A percentile compares a stretch with the other conserved stretches of the same genome.
phyloP scores from a whole-genome alignment of 2,113 vertebrate species.

The Melanerpes formicivorus region DNA sequence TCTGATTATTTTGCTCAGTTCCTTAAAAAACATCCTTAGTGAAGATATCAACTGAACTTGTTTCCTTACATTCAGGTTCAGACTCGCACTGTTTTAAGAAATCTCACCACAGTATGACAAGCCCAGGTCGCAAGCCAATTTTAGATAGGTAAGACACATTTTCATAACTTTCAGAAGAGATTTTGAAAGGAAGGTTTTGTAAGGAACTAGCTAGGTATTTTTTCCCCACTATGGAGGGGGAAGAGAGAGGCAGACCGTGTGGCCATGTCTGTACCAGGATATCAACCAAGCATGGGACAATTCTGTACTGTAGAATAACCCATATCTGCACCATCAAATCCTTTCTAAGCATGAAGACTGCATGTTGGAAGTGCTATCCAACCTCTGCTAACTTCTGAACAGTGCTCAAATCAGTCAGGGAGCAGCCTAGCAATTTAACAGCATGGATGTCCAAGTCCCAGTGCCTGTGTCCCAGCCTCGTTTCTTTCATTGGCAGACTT shows the following conservation, averaged over 20 bases:
- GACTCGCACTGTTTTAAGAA: not conserved
- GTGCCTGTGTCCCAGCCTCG: fast-evolving
- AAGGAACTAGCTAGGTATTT: not conserved
- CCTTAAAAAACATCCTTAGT: not conserved
- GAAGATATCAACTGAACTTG: fast-evolving
- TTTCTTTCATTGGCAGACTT: not conserved
- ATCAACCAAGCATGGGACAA: not conserved
- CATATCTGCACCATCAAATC: not conserved
- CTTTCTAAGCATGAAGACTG: not conserved
- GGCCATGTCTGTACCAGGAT: not conserved
- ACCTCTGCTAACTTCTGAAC: not conserved
- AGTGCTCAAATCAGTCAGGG: not conserved
- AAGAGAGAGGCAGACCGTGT: not conserved
- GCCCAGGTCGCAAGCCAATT: not conserved
- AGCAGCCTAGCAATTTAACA: not conserved
- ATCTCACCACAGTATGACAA: not conserved
- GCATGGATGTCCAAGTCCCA: fast-evolving
- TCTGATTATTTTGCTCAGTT: not conserved
- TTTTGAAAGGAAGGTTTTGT: not conserved
- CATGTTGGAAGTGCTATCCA: not conserved
- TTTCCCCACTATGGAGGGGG: not conserved
- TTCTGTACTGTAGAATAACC: not conserved
- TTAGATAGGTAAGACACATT: not conserved
- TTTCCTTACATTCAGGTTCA: not conserved
- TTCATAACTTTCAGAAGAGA: not conserved